phyloP scores from a whole-genome alignment of 2,888 invertebrate genomes.

The Scaptodrosophila latifasciaeformis region DNA sequence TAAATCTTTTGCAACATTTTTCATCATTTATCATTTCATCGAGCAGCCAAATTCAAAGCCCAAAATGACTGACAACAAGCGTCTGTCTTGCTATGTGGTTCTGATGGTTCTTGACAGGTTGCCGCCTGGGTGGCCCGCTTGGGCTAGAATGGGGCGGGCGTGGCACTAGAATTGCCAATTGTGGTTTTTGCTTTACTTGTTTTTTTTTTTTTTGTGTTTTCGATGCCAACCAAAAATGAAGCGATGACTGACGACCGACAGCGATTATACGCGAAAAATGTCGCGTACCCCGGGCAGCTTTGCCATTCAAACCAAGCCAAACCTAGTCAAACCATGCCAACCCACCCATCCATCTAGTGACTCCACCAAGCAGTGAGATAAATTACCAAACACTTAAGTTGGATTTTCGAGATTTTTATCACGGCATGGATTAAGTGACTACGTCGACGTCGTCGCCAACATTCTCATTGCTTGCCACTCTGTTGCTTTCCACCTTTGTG shows the following conservation, averaged over 20 bases:
- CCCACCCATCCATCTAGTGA: too few species aligned
- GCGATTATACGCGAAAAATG: constrained; percentile 49
- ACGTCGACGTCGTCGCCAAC: constrained; percentile 28
- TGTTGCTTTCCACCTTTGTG: constrained; percentile 2
- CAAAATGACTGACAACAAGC: constrained; percentile 71
- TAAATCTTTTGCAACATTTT: constrained; percentile 74
- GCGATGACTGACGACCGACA: constrained; percentile 37
- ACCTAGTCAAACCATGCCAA: too few species aligned
- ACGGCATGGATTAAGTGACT: constrained; percentile 69
- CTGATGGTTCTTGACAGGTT: too few species aligned
- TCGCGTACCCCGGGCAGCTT: constrained; percentile 33
- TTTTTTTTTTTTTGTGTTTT: not conserved
- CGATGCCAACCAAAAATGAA: not conserved
- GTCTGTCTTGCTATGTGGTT: too few species aligned
- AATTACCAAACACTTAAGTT: constrained; percentile 74
- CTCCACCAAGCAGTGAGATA: constrained; percentile 62
- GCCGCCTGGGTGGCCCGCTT: too few species aligned
- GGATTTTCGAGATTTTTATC: constrained; percentile 74
- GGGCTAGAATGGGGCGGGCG: not conserved
- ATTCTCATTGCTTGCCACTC: constrained; percentile 22
- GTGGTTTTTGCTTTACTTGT: constrained; percentile 33
- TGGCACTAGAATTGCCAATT: constrained; percentile 31
- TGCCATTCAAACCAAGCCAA: too few species aligned
- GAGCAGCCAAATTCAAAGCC: constrained; percentile 36
- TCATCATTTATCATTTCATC: constrained; percentile 75